These are phyloP conservation scores for Bubo scandiacus DNA, from an alignment of 2,113 vertebrate genomes.

Conservation along the genomic window DNA sequence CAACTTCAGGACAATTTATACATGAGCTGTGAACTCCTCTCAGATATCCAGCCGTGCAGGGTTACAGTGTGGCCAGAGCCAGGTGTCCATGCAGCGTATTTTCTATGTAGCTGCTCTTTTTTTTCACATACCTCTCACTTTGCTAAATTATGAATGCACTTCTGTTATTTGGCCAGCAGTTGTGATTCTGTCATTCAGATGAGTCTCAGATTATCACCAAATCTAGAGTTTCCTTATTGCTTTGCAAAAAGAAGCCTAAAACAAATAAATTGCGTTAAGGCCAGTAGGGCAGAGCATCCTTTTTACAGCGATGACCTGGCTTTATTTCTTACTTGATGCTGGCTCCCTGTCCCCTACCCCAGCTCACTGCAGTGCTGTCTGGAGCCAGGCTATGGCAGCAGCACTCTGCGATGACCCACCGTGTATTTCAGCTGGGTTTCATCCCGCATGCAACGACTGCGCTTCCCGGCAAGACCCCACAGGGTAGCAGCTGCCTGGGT, in stretches of 20 bases:
- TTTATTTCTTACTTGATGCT: not conserved
- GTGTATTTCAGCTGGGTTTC: not conserved
- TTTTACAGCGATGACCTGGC: not conserved
- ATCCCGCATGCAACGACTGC: accelerated
- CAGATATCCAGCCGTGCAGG: not conserved
- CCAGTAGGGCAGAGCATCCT: not conserved
- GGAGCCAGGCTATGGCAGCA: not conserved
- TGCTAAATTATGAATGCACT: not conserved
- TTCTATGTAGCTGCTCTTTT: not conserved
- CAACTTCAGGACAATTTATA: not conserved
- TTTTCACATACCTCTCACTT: not conserved
- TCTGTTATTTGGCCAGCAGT: not conserved
- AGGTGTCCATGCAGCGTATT: no score
- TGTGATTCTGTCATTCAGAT: not conserved
- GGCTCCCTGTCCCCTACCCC: not conserved
- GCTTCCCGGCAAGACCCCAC: not conserved
- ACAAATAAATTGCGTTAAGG: not conserved
- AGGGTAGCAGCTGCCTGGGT: not conserved
- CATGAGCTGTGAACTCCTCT: not conserved
- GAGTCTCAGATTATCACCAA: not conserved
- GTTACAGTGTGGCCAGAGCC: not conserved
- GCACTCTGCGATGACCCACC: not conserved
- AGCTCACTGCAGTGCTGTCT: not conserved
- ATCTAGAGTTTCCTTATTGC: not conserved
- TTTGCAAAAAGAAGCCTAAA: not conserved